Conservation (phyloP, 1,140 invertebrate genomes). For the Drosophila mayri region DNA sequence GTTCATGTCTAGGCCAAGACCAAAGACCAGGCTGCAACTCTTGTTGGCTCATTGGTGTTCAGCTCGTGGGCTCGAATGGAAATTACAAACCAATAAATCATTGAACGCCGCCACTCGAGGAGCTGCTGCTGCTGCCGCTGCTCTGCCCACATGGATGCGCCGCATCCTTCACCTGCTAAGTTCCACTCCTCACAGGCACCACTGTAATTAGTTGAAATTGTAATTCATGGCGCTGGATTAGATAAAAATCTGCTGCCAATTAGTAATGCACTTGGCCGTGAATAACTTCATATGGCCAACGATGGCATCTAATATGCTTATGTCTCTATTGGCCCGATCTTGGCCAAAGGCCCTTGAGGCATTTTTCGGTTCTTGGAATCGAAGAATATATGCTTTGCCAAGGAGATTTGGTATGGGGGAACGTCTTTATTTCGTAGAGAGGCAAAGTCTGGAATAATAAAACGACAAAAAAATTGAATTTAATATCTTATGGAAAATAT, state of each 20-base stretch:
- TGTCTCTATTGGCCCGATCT: constrained; percentile 55
- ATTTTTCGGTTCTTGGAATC: constrained; percentile 23
- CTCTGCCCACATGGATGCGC: constrained; percentile 45
- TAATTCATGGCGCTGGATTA: constrained; percentile 81
- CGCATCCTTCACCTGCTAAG: constrained; percentile 37
- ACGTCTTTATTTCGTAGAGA: background rate
- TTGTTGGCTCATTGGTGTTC: constrained; percentile 58
- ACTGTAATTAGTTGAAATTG: constrained; percentile 81
- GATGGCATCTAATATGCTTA: constrained; percentile 55
- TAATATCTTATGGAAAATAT: no score
- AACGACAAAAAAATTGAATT: background rate
- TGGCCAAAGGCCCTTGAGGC: constrained; percentile 1
- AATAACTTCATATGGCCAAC: constrained; percentile 69
- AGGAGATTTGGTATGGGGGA: background rate
- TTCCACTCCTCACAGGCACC: constrained; percentile 45
- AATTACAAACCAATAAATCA: constrained; percentile 83
- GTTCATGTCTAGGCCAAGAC: constrained; percentile 57
- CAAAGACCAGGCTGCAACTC: constrained; percentile 15
- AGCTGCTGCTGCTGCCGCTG: constrained; percentile 4
- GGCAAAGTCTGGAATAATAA: no score
- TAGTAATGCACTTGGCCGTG: constrained; percentile 73
- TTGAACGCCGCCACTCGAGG: constrained; percentile 50
- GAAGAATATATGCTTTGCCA: background rate
- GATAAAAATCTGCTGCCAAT: constrained; percentile 82
- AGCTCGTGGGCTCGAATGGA: constrained; percentile 77